Evolutionary conservation across 1,140 invertebrate species (phyloP).

Genomic region (Bombus vancouverensis): DNA sequence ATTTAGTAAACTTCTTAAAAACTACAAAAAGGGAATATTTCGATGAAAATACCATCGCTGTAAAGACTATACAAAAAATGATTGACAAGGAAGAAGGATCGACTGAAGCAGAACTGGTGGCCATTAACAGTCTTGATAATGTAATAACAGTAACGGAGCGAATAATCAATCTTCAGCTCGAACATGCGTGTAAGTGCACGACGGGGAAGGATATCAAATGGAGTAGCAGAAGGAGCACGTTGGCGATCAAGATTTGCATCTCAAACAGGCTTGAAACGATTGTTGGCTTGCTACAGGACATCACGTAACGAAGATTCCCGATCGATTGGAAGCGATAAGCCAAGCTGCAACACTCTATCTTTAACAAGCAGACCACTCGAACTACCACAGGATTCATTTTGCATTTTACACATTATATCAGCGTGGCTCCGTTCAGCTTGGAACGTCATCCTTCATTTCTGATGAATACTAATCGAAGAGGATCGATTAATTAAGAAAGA

Average conservation of each 20-base stretch:
- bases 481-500: neutral
- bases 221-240: slow-evolving; percentile 13
- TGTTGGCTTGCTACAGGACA: slow-evolving; percentile 44
- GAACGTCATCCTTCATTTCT: neutral
- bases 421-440: neutral
- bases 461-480: neutral
- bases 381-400: slow-evolving; percentile 29
- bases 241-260: slow-evolving; percentile 58
- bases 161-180: slow-evolving; percentile 50
- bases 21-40: too few relatives aligned
- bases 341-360: slow-evolving; percentile 21
- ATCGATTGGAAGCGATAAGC: slow-evolving; percentile 60
- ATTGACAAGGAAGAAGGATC: neutral
- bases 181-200: slow-evolving; percentile 31
- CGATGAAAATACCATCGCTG: too few relatives aligned
- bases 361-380: slow-evolving; percentile 48
- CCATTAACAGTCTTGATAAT: neutral
- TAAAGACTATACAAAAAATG: neutral
- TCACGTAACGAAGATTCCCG: slow-evolving; percentile 49
- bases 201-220: neutral
- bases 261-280: slow-evolving; percentile 54
- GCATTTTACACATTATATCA: slow-evolving; percentile 14
- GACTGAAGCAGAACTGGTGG: too few relatives aligned
- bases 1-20: too few relatives aligned
- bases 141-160: slow-evolving; percentile 1